Conservation (phyloP, 2,888 invertebrate species). For the Aquatica leii region DNA sequence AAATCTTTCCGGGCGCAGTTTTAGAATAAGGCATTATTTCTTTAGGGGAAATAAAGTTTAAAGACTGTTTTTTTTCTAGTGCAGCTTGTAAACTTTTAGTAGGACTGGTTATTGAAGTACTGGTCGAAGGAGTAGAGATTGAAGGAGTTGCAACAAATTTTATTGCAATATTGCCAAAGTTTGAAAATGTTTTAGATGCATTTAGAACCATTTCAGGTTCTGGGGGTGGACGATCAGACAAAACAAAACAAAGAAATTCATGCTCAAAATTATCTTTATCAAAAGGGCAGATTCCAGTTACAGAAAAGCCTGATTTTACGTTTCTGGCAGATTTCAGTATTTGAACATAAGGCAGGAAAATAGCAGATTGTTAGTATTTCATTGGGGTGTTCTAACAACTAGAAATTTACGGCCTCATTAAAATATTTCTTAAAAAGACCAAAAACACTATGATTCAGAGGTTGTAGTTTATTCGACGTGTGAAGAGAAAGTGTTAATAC, state of each 20-base stretch:
- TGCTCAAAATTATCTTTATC: not conserved
- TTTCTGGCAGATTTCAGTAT: not conserved
- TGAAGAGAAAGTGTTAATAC: too few relatives aligned
- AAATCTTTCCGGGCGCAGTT: not conserved
- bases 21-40: not conserved
- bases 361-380: not conserved
- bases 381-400: not conserved
- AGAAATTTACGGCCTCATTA: too few relatives aligned
- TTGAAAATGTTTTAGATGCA: not conserved
- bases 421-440: too few relatives aligned
- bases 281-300: not conserved
- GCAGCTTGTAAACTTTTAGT: not conserved
- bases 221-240: not conserved
- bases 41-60: not conserved
- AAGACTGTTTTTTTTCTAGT: not conserved
- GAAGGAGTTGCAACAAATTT: too few relatives aligned
- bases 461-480: too few relatives aligned
- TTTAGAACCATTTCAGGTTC: not conserved
- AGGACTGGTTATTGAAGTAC: constrained; percentile 1
- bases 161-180: not conserved
- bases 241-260: not conserved
- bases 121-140: not conserved
- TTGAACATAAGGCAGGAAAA: not conserved
- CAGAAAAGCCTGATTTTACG: too few relatives aligned
- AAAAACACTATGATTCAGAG: too few relatives aligned